These are phyloP conservation scores for Trichomalopsis sarcophagae DNA, from an alignment of 1,140 invertebrate genomes.

Conservation along the genomic window DNA sequence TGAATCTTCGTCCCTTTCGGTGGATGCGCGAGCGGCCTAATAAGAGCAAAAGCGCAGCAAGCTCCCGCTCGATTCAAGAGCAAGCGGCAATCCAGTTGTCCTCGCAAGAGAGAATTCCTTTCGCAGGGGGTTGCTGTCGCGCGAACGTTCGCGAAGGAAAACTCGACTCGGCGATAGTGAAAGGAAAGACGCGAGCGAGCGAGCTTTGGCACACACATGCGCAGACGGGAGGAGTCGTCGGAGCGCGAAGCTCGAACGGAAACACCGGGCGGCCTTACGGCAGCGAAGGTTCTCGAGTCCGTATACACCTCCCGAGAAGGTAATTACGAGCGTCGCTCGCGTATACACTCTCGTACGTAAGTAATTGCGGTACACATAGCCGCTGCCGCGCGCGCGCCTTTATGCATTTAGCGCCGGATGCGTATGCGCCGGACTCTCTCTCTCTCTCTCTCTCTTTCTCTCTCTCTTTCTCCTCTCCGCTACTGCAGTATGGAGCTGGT, in stretches of 20 bases:
- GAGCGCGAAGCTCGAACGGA: slow-evolving; percentile 22
- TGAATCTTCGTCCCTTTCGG: no score
- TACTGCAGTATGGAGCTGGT: no score
- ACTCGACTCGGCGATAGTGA: background rate
- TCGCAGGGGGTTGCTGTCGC: slow-evolving; percentile 13
- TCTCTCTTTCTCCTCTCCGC: background rate
- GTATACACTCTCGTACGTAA: background rate
- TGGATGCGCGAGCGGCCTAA: background rate
- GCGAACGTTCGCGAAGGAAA: background rate
- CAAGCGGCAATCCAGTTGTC: slow-evolving; percentile 10
- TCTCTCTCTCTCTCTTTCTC: no score
- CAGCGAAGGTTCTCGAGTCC: slow-evolving; percentile 20
- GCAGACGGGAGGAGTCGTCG: background rate
- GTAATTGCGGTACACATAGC: background rate
- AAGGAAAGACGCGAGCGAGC: background rate
- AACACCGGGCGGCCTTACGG: slow-evolving; percentile 22
- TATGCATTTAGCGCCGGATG: background rate
- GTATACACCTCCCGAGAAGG: slow-evolving; percentile 13
- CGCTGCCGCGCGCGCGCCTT: background rate
- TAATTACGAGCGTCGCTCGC: background rate
- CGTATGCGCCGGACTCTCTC: background rate
- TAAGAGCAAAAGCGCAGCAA: background rate
- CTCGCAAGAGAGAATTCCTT: background rate
- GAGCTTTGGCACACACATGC: background rate
- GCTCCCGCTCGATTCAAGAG: background rate